Evolutionary conservation across 2,888 invertebrate genomes (phyloP), one percentile per base, ranked within the genome.

Genomic region (Orthonevra nobilis): DNA sequence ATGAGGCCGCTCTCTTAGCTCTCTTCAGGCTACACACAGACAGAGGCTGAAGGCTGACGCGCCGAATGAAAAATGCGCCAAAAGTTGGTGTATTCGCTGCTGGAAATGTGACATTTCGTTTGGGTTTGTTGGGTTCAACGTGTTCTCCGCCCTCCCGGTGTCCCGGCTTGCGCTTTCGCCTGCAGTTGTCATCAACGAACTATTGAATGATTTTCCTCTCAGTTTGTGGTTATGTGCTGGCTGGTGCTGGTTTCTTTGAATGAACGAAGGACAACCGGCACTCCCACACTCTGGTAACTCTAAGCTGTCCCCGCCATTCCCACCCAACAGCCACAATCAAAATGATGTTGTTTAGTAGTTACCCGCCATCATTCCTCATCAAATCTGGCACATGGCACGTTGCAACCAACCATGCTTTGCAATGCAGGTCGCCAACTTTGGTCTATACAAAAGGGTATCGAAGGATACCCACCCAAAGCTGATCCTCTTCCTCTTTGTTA

Each of bases 191-290:
- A 52, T 58, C 56, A 44, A 50, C 63, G 69, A 63, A 75, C 64
- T 63, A 54, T 74, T 69, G 69, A 63, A 75, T 70, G 69, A 54
- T 74, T 74, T 74, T 66, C 38, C 48, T 36, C 50, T 61, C n/a
- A n/a, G n/a, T n/a, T n/a, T n/a, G n/a, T n/a, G n/a, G n/a, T n/a
- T n/a, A n/a, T n/a, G n/a, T n/a, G n/a, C n/a, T n/a, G n/a, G 58
- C 34, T 63, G 20, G 63, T 72, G 66, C 66, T 56, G 61, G 50
- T 61, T 72, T 61, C 73, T 63, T 79, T 79, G 73, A 79, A 79
- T 79, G 66, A 79, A 79, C 72, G 79, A 79, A 79, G 77, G 64
- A 54, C 66, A 72, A 66, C 72, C 66, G 73, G 79, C 54, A 50
- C 60, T 60, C 44, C 60, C 50, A 52, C 20, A 32, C 2, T 4